phyloP scores from a whole-genome alignment of 2,888 invertebrate species.

The Eupithecia vulgata region DNA sequence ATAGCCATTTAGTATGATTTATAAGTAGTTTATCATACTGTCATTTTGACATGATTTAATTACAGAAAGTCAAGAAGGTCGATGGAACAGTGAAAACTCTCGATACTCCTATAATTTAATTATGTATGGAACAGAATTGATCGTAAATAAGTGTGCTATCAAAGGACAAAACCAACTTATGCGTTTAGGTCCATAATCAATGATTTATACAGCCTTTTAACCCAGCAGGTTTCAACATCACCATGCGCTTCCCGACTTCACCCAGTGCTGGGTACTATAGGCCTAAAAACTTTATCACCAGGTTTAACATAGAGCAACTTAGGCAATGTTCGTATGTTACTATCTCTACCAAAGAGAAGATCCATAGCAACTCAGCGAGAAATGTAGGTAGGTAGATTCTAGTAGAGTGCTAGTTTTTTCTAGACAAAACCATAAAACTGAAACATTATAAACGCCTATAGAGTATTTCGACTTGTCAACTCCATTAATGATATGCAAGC shows the following conservation, averaged over 20 bases:
- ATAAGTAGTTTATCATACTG: slow-evolving; percentile 14
- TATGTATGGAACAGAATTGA: not conserved
- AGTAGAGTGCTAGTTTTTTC: too few relatives aligned
- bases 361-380: too few relatives aligned
- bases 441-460: slow-evolving; percentile 19
- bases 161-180: not conserved
- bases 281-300: too few relatives aligned
- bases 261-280: too few relatives aligned
- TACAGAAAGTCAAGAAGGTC: slow-evolving; percentile 10
- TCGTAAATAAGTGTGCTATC: slow-evolving; percentile 1
- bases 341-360: too few relatives aligned
- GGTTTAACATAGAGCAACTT: too few relatives aligned
- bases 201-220: slow-evolving; percentile 1
- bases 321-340: too few relatives aligned
- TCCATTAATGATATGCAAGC: slow-evolving; percentile 37
- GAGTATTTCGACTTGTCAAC: slow-evolving; percentile 22
- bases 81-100: slow-evolving; percentile 9
- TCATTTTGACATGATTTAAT: slow-evolving; percentile 14
- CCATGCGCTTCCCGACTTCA: too few relatives aligned
- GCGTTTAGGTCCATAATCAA: not conserved
- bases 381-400: too few relatives aligned
- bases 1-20: slow-evolving; percentile 11
- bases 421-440: slow-evolving; percentile 25
- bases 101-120: not conserved
- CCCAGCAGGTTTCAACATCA: not conserved